Conservation (phyloP, 2,113 vertebrate species). For the Ifrita kowaldi region DNA sequence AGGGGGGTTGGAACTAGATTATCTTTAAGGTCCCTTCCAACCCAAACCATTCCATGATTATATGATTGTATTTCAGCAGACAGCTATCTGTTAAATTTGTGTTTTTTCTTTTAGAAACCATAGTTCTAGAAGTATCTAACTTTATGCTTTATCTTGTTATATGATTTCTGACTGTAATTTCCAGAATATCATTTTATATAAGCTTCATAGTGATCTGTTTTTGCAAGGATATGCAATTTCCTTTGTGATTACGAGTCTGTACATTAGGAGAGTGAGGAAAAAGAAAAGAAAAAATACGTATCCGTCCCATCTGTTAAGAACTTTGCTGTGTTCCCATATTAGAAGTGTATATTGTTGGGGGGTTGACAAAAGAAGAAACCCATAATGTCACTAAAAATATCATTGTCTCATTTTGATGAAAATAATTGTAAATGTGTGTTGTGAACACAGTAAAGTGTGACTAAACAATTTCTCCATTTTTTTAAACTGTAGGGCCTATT, state of each 20-base stretch:
- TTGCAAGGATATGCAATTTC: background rate
- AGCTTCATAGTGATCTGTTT: background rate
- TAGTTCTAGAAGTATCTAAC: background rate
- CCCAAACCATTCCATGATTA: background rate
- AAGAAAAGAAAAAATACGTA: background rate
- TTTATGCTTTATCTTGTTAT: background rate
- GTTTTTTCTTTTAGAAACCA: background rate
- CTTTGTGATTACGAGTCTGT: background rate
- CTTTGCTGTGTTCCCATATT: background rate
- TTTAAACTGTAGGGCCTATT: background rate
- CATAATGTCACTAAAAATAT: background rate
- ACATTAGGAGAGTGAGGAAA: background rate
- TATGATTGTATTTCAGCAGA: background rate
- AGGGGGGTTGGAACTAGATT: background rate
- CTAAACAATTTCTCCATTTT: background rate
- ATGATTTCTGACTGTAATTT: background rate
- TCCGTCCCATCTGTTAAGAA: background rate
- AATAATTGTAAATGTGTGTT: background rate
- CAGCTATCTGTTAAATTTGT: background rate
- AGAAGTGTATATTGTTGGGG: background rate
- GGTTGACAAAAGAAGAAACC: background rate
- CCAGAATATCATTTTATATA: background rate
- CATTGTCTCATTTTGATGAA: background rate
- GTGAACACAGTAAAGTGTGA: background rate
- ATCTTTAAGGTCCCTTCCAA: background rate